Percentiles rank a stretch among this genome's conserved stretches.
Evolutionary conservation across 2,888 invertebrate genomes (phyloP).

Genomic region (Eristalis pertinax): DNA sequence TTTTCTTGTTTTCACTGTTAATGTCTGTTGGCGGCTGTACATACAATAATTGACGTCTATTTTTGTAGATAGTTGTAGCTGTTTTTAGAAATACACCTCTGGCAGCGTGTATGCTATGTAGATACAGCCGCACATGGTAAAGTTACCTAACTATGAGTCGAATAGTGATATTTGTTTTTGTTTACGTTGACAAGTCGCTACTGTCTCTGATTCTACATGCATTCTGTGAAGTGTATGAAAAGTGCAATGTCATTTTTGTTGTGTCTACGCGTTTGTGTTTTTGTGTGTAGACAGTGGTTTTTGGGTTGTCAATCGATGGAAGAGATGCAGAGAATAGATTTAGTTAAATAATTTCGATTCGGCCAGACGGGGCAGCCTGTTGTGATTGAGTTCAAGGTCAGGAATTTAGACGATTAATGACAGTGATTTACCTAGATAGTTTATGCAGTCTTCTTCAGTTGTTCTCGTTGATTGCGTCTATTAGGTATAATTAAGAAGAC

Average conservation of each 20-base stretch:
- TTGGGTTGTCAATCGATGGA: neutral
- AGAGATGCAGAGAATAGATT: neutral
- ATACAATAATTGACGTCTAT: neutral
- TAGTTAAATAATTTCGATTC: neutral
- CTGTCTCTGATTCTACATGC: neutral
- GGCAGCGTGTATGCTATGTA: conserved; percentile 1
- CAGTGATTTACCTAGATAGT: neutral
- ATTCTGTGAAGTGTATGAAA: conserved; percentile 31
- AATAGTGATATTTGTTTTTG: conserved; percentile 33
- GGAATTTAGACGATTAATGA: neutral
- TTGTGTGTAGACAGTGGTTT: conserved; percentile 29
- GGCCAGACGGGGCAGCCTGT: neutral
- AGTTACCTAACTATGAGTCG: conserved; percentile 41
- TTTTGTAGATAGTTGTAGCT: neutral
- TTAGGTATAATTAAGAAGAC: no score
- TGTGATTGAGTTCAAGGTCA: neutral
- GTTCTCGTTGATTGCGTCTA: neutral
- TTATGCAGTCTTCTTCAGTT: neutral
- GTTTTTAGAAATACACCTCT: conserved; percentile 16
- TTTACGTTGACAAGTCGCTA: conserved; percentile 27
- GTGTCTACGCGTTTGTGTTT: conserved; percentile 35
- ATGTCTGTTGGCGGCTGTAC: neutral
- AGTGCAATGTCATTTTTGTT: conserved; percentile 64
- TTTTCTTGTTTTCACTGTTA: neutral
- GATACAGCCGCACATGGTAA: conserved; percentile 14